phyloP scores from a whole-genome alignment of 1,140 invertebrate species.

The Solenopsis invicta region DNA sequence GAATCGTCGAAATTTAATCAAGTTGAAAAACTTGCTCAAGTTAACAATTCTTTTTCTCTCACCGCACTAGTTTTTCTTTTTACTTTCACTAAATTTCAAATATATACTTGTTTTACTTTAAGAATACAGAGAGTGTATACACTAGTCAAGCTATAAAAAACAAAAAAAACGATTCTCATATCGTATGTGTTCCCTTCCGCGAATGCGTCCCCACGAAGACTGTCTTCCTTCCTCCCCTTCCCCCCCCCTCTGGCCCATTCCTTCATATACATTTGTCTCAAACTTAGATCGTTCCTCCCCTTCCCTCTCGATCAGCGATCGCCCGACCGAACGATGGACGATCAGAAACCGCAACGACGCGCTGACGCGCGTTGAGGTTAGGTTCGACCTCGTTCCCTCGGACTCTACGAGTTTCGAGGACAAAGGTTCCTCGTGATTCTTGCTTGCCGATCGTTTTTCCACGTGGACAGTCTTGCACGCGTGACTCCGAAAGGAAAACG shows the following conservation, averaged over 20 bases:
- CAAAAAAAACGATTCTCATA: too few relatives aligned
- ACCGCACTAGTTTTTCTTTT: too few relatives aligned
- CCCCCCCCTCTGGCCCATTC: too few relatives aligned
- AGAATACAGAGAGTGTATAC: too few relatives aligned
- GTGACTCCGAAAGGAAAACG: neutral
- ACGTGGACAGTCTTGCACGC: conserved; percentile 32
- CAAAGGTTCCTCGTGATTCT: conserved; percentile 42
- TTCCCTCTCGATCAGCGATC: too few relatives aligned
- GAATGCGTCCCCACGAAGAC: neutral
- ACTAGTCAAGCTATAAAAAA: too few relatives aligned
- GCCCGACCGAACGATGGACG: neutral
- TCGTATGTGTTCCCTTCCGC: neutral
- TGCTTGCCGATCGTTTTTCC: conserved; percentile 50
- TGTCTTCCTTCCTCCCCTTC: neutral
- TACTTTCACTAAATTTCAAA: too few relatives aligned
- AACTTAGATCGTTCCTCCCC: conserved; percentile 14
- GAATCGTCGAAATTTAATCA: too few relatives aligned
- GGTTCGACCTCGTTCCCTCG: conserved; percentile 50
- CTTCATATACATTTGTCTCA: neutral
- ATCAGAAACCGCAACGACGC: conserved; percentile 1
- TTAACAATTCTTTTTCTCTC: too few relatives aligned
- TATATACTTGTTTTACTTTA: too few relatives aligned
- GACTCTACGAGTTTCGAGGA: conserved; percentile 28
- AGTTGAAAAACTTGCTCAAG: too few relatives aligned
- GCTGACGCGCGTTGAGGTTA: conserved; percentile 71